A percentile compares a stretch with the other conserved stretches of the same genome.
Evolutionary conservation across 2,888 invertebrate species (phyloP).

Genomic region (Saturnia pavonia): DNA sequence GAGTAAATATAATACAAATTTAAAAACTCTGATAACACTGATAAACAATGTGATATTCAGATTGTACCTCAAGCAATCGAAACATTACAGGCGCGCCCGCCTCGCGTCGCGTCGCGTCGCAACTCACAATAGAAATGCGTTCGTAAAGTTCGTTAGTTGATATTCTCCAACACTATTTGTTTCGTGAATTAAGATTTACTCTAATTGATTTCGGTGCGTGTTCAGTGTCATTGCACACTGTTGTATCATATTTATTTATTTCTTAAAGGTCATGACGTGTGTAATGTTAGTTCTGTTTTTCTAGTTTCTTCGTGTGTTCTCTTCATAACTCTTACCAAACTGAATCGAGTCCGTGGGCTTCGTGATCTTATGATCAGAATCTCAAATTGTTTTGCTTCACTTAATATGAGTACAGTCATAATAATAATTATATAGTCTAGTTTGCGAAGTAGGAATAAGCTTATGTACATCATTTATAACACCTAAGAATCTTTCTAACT

Average conservation of each 20-base stretch:
- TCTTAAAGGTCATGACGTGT: neutral
- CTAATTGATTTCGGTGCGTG: neutral
- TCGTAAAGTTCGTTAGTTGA: constrained; percentile 7
- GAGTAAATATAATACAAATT: neutral
- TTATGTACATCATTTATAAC: too few species aligned
- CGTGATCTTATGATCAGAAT: too few species aligned
- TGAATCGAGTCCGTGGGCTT: too few species aligned
- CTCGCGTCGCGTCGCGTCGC: too few species aligned
- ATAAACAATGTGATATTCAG: neutral
- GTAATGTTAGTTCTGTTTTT: neutral
- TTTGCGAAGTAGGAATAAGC: too few species aligned
- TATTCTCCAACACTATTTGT: constrained; percentile 6
- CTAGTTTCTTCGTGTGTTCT: neutral
- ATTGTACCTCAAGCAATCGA: neutral
- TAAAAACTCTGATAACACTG: neutral
- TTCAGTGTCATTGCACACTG: neutral
- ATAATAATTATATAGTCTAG: too few species aligned
- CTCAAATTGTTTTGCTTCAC: too few species aligned
- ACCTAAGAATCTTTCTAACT: too few species aligned
- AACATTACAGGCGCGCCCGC: neutral
- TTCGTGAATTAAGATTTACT: constrained; percentile 12
- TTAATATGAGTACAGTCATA: too few species aligned
- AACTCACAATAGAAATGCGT: constrained; percentile 3
- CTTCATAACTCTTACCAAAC: too few species aligned
- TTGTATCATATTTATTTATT: neutral